Percentiles rank a stretch among this genome's conserved stretches.
Conservation (phyloP, 2,113 vertebrate genomes). For the Lamprotornis superbus region DNA sequence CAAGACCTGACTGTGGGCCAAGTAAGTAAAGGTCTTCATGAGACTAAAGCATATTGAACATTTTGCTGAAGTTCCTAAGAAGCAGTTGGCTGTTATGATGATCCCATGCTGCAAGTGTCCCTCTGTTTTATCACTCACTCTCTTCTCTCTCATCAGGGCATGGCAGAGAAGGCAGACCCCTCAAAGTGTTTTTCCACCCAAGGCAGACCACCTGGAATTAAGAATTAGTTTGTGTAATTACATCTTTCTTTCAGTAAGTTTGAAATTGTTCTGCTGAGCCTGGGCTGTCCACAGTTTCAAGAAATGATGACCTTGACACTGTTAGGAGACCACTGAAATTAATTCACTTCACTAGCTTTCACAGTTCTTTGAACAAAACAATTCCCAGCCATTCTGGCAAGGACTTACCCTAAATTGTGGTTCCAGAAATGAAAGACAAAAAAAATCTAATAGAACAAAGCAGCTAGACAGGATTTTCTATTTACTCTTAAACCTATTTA, state of each 20-base stretch:
- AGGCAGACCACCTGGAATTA: neutral
- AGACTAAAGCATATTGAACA: neutral
- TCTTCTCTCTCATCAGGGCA: neutral
- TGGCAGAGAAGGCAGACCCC: neutral
- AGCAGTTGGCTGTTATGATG: neutral
- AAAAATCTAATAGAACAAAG: conserved; percentile 46
- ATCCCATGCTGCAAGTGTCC: neutral
- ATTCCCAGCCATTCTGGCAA: conserved; percentile 37
- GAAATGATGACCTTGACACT: conserved; percentile 57
- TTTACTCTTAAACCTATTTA: conserved; percentile 56
- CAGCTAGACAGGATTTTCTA: conserved; percentile 46
- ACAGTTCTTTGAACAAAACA: conserved; percentile 63
- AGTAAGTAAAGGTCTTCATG: neutral
- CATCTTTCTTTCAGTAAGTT: neutral
- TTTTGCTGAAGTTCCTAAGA: neutral
- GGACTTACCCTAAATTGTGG: conserved; percentile 50
- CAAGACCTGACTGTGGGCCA: neutral
- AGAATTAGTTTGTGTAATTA: neutral
- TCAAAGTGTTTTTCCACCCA: neutral
- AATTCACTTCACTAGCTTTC: conserved; percentile 55
- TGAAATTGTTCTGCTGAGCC: neutral
- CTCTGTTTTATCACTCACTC: neutral
- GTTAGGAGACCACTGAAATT: conserved; percentile 27
- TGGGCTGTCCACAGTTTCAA: neutral
- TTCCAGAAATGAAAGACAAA: conserved; percentile 32